These are phyloP conservation scores for Artibeus lituratus DNA, from an alignment of 2,797 vertebrate genomes.

Conservation along the genomic window DNA sequence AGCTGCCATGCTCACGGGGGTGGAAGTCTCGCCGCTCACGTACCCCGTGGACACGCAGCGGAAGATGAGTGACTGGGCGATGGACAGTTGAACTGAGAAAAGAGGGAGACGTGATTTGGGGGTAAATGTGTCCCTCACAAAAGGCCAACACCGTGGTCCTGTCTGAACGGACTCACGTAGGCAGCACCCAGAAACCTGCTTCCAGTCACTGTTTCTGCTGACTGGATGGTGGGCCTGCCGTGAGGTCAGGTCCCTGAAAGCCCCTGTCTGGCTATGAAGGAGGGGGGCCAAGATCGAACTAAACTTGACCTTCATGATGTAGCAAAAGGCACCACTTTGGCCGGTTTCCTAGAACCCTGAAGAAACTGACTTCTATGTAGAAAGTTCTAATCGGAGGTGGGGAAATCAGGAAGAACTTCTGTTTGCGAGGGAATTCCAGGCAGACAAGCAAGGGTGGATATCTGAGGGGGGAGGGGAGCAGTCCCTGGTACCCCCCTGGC, in stretches of 20 bases:
- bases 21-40: no score
- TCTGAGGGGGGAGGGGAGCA: background rate
- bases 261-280: background rate
- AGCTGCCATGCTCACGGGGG: fast-evolving
- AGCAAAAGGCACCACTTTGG: background rate
- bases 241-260: background rate
- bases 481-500: fast-evolving
- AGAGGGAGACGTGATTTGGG: background rate
- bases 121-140: background rate
- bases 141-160: background rate
- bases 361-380: background rate
- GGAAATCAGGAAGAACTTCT: background rate
- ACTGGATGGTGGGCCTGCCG: background rate
- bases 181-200: background rate
- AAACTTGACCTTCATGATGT: background rate
- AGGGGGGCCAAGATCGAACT: background rate
- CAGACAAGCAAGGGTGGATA: background rate
- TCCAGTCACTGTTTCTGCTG: background rate
- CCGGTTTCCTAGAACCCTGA: background rate
- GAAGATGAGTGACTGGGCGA: background rate
- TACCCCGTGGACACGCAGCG: background rate
- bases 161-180: background rate
- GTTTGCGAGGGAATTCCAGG: background rate
- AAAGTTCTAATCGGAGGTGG: background rate
- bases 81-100: background rate